A percentile compares a stretch with the other conserved stretches of the same genome.
Evolutionary conservation across 2,888 invertebrate species (phyloP).

Genomic region (Bimastos eiseni): DNA sequence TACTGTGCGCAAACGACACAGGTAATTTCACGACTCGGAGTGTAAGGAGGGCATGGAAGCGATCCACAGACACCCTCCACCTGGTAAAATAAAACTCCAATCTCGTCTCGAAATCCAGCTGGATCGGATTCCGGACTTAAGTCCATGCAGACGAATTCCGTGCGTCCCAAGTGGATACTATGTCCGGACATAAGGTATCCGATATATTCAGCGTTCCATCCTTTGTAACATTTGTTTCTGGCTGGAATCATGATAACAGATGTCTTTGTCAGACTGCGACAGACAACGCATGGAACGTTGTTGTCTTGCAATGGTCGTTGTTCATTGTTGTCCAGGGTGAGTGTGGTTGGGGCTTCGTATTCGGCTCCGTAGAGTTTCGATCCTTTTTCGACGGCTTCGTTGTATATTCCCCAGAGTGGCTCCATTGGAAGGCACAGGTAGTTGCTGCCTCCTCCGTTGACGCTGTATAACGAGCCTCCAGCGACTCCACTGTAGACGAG

Average conservation of each 20-base stretch:
- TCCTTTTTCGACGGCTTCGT: background rate
- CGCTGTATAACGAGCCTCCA: slow-evolving; percentile 19
- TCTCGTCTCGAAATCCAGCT: slow-evolving; percentile 38
- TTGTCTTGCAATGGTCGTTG: slow-evolving; percentile 28
- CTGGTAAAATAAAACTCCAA: slow-evolving; percentile 33
- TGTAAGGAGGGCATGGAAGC: slow-evolving; percentile 46
- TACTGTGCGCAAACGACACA: slow-evolving; percentile 46
- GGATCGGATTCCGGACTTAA: slow-evolving; percentile 41
- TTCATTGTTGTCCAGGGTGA: slow-evolving; percentile 15
- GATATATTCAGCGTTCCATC: background rate
- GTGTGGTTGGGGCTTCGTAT: slow-evolving; percentile 16
- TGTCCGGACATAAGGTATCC: slow-evolving; percentile 41
- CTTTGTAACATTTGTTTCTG: background rate
- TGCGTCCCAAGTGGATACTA: slow-evolving; percentile 7
- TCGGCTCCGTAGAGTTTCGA: slow-evolving; percentile 39
- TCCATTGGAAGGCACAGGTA: slow-evolving; percentile 39
- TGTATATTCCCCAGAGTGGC: slow-evolving; percentile 31
- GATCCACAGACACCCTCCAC: slow-evolving; percentile 45
- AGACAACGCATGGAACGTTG: slow-evolving; percentile 45
- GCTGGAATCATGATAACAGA: background rate
- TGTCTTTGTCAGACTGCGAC: slow-evolving; percentile 24
- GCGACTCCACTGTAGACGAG: background rate
- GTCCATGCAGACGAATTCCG: slow-evolving; percentile 42
- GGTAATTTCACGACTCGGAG: slow-evolving; percentile 41
- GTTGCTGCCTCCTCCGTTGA: slow-evolving; percentile 34